phyloP scores from a whole-genome alignment of 2,888 invertebrate species.

The Galerucella pusilla region DNA sequence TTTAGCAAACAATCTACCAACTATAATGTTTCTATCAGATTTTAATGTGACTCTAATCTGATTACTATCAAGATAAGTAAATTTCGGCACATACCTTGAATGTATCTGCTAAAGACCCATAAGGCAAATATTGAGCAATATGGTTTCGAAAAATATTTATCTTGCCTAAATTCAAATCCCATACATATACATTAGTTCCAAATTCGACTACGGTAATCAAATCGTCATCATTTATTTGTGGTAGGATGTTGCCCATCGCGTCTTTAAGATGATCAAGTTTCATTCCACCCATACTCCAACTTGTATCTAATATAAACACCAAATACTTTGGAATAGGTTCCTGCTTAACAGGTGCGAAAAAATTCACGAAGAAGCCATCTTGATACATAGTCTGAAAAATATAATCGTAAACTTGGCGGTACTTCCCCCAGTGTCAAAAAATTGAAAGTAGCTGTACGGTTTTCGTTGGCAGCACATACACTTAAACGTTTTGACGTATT shows the following conservation, averaged over 20 bases:
- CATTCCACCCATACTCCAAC: constrained; percentile 77
- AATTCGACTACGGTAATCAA: constrained; percentile 76
- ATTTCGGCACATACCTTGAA: constrained; percentile 28
- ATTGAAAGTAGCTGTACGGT: too few relatives aligned
- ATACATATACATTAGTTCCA: constrained; percentile 65
- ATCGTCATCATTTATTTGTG: constrained; percentile 71
- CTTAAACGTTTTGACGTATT: too few relatives aligned
- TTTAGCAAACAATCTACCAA: not conserved
- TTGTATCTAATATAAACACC: constrained; percentile 78
- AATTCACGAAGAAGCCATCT: constrained; percentile 79
- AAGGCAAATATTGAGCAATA: constrained; percentile 11
- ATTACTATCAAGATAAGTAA: not conserved
- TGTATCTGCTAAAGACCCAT: constrained; percentile 38
- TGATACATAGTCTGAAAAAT: constrained; percentile 67
- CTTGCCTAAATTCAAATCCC: constrained; percentile 61
- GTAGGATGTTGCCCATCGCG: constrained; percentile 74
- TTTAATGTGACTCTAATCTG: too few relatives aligned
- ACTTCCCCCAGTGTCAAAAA: too few relatives aligned
- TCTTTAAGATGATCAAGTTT: constrained; percentile 73
- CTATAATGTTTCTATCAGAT: too few relatives aligned
- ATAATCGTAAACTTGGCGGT: not conserved
- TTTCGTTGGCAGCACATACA: too few relatives aligned
- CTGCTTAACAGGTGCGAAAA: constrained; percentile 73
- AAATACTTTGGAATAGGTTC: constrained; percentile 73
- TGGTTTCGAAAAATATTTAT: constrained; percentile 11